These are phyloP conservation scores for Piscicola geometra DNA, from an alignment of 2,888 invertebrate genomes.

Conservation along the genomic window DNA sequence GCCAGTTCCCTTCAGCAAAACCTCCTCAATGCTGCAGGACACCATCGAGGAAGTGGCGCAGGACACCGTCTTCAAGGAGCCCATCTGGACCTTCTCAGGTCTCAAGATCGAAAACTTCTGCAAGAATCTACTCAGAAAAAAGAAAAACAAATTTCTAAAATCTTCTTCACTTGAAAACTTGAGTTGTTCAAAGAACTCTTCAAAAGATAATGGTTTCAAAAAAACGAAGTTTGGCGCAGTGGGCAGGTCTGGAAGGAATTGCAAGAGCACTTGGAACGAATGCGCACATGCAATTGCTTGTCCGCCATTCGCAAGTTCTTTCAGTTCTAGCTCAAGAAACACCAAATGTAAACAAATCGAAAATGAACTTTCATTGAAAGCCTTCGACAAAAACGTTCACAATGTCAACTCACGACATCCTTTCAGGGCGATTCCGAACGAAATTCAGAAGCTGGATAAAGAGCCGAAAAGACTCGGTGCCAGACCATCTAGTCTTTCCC, in stretches of 20 bases:
- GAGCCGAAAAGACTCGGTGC: constrained; percentile 14
- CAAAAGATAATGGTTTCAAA: not conserved
- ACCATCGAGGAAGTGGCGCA: constrained; percentile 14
- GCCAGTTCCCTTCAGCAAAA: not conserved
- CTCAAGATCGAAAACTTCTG: constrained; percentile 24
- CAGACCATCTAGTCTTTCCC: not conserved
- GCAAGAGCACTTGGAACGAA: no score
- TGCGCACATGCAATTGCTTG: no score
- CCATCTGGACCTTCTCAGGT: constrained; percentile 28
- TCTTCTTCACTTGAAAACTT: constrained; percentile 11
- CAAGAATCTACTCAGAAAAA: constrained; percentile 16
- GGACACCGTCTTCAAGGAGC: constrained; percentile 24
- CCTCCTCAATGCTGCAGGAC: not conserved
- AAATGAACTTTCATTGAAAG: no score
- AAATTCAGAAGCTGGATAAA: constrained; percentile 12
- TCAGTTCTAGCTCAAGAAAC: not conserved
- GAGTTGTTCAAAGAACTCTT: not conserved
- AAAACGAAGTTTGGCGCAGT: not conserved
- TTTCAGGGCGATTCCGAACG: not conserved
- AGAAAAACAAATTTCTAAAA: constrained; percentile 3
- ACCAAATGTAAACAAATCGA: no score
- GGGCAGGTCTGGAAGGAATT: not conserved
- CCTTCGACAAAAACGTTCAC: not conserved
- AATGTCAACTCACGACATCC: not conserved
- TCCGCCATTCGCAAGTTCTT: not conserved